These are phyloP conservation scores for Cheilosia impressa DNA, from an alignment of 2,888 invertebrate genomes.

Conservation along the genomic window DNA sequence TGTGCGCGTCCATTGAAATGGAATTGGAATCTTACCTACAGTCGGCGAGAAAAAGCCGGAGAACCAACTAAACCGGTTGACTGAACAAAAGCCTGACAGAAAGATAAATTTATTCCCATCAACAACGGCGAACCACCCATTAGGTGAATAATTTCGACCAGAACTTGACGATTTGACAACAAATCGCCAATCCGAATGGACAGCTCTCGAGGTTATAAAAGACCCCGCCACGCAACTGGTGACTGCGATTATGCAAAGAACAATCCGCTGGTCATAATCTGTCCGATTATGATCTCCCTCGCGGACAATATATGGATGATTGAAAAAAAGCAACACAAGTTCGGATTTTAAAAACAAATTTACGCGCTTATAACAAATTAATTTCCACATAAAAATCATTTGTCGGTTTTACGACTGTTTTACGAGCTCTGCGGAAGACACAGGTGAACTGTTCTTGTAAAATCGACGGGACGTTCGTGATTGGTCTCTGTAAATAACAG, in stretches of 20 bases:
- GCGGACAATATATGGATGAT: neutral
- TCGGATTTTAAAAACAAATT: conserved; percentile 1
- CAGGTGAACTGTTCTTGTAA: no score
- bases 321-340: neutral
- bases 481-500: conserved; percentile 12
- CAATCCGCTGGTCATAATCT: neutral
- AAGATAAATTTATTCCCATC: conserved; percentile 13
- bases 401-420: neutral
- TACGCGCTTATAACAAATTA: neutral
- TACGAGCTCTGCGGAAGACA: neutral
- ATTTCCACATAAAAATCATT: neutral
- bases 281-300: neutral
- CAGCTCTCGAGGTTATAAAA: neutral
- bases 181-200: neutral
- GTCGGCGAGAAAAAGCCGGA: conserved; percentile 3
- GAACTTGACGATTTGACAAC: neutral
- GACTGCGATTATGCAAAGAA: neutral
- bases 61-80: conserved; percentile 24
- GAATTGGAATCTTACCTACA: conserved; percentile 20
- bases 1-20: conserved; percentile 50
- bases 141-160: conserved; percentile 35
- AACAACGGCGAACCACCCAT: conserved; percentile 30
- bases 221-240: neutral
- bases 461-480: neutral
- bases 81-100: conserved; percentile 34